Percentiles rank a stretch among this genome's conserved stretches.
phyloP scores from a whole-genome alignment of 2,888 invertebrate species.

The Yponomeuta plumbellus region DNA sequence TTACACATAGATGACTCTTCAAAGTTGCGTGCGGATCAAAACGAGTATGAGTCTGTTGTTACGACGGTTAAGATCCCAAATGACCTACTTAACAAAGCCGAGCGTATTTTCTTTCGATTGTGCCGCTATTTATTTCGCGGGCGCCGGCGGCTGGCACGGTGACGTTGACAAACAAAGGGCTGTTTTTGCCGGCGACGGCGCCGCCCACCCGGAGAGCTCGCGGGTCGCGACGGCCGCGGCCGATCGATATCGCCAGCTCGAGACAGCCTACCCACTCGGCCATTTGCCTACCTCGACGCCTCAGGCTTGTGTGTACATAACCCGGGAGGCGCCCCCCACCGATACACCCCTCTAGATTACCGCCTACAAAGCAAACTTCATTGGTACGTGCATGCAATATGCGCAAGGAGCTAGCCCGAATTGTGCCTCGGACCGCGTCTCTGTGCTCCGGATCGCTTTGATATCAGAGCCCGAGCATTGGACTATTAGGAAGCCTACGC shows the following conservation, averaged over 20 bases:
- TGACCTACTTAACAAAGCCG: neutral
- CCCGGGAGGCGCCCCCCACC: conserved; percentile 58
- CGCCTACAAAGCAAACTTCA: conserved; percentile 77
- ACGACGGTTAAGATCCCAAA: neutral
- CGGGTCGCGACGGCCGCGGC: conserved; percentile 56
- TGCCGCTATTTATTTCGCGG: conserved; percentile 16
- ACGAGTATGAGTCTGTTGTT: too few relatives aligned
- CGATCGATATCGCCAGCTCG: conserved; percentile 68
- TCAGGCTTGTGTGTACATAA: conserved; percentile 74
- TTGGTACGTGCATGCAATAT: conserved; percentile 77
- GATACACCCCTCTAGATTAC: conserved; percentile 73
- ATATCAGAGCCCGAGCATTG: conserved; percentile 51
- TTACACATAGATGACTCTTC: too few relatives aligned
- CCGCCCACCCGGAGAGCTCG: conserved; percentile 58
- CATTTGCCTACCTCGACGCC: conserved; percentile 77
- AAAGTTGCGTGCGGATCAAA: too few relatives aligned
- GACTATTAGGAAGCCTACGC: conserved; percentile 49
- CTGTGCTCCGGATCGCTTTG: conserved; percentile 58
- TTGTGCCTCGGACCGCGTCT: conserved; percentile 53
- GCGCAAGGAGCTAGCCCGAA: conserved; percentile 70
- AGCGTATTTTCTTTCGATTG: conserved; percentile 1
- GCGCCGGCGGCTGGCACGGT: conserved; percentile 10
- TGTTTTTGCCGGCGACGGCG: conserved; percentile 31
- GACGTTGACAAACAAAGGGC: conserved; percentile 15
- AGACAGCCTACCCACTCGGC: conserved; percentile 69